Percentiles rank a stretch among this genome's conserved stretches.
These are phyloP conservation scores for Piliocolobus tephrosceles DNA, from an alignment of 2,113 vertebrate species.

Conservation along the genomic window DNA sequence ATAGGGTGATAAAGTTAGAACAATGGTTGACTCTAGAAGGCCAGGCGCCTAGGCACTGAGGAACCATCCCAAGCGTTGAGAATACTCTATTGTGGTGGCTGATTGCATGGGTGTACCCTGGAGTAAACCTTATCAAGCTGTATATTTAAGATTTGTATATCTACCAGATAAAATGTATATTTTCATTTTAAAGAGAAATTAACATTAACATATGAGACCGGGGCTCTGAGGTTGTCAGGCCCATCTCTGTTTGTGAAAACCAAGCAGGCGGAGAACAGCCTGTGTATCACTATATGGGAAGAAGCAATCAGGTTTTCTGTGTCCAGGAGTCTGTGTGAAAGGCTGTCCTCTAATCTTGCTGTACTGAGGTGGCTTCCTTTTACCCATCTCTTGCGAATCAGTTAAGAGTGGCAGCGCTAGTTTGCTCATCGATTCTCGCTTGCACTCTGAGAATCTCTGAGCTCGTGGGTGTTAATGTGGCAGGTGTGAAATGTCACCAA, in stretches of 20 bases:
- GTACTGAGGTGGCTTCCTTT: not conserved
- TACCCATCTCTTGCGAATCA: not conserved
- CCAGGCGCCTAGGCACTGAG: not conserved
- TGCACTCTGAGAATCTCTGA: not conserved
- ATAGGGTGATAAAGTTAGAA: not conserved
- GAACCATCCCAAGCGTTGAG: not conserved
- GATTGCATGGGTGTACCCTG: not conserved
- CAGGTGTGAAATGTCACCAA: not conserved
- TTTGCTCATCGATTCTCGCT: not conserved
- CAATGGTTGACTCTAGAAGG: not conserved
- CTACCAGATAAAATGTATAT: not conserved
- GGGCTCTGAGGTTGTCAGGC: not conserved
- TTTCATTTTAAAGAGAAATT: not conserved
- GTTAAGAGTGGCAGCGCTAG: not conserved
- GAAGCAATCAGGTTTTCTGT: not conserved
- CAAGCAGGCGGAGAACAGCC: not conserved
- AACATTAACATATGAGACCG: not conserved
- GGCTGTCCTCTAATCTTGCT: not conserved
- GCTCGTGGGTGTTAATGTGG: not conserved
- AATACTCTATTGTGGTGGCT: not conserved
- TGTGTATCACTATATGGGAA: not conserved
- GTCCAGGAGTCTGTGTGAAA: not conserved
- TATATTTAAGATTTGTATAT: not conserved
- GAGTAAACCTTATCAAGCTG: not conserved
- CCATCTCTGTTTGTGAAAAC: not conserved